These are phyloP conservation scores for Athene cunicularia DNA, from an alignment of 2,113 vertebrate species.

Conservation along the genomic window DNA sequence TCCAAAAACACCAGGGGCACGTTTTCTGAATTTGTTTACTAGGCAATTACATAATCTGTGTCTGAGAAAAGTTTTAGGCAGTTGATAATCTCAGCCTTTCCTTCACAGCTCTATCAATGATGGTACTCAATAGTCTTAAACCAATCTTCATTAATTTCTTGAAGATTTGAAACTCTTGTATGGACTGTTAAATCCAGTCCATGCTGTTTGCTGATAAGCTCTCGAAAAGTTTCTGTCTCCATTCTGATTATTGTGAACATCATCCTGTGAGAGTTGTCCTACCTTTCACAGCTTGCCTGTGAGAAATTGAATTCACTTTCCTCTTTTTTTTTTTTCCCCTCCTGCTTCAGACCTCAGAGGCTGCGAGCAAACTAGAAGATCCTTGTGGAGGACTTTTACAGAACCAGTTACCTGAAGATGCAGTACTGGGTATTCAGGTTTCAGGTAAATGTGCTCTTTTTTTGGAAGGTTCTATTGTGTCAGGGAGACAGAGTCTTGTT, in stretches of 20 bases:
- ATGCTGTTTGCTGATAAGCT: background rate
- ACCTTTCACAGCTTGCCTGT: background rate
- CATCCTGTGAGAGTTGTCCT: background rate
- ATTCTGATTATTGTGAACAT: background rate
- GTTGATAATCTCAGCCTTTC: background rate
- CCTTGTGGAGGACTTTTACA: background rate
- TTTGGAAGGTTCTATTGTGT: background rate
- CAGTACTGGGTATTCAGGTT: background rate
- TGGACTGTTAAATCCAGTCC: background rate
- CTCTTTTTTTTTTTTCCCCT: background rate
- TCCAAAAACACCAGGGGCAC: background rate
- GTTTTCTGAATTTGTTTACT: background rate
- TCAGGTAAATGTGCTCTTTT: background rate
- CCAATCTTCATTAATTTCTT: background rate
- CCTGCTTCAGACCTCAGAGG: constrained; percentile 42
- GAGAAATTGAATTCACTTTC: background rate
- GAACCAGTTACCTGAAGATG: background rate
- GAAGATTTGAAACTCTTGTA: background rate
- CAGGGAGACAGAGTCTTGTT: background rate
- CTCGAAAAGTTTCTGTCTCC: background rate
- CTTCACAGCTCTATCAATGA: background rate
- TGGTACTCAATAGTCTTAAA: background rate
- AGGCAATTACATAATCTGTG: background rate
- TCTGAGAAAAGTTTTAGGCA: background rate
- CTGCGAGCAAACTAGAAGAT: constrained; percentile 28